Evolutionary conservation across 92 coral and sea anemone species (phyloP), one percentile per base, ranked within the genome.

Genomic region (Porites lobata): DNA sequence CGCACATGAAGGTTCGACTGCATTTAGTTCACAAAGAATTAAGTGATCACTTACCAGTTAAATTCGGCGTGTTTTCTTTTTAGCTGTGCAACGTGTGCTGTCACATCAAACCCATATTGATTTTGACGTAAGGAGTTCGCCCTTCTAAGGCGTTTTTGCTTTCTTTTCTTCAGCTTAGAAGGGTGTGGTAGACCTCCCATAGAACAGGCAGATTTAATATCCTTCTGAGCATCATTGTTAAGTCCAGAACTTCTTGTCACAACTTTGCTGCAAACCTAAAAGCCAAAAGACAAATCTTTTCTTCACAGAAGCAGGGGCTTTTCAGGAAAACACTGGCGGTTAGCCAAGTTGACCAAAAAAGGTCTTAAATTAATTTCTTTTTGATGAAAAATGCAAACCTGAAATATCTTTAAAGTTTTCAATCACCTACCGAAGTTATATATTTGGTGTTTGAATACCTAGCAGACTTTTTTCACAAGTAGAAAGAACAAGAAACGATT

Each of bases 11-110:
- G 47, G 47, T 38, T 38, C 47, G 47, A 10, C 15, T 56, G 3
- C 61, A 5, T 64, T 17, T 21, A 29, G 24, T 26, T 10, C 32
- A 18, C 12, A 9, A 32, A 21, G 51, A 69, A 14, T 70, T 50
- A 38, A 11, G 17, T 71, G 43, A 29, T 10, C 14, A 8, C 80
- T 47, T 86, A 93, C 96, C 96, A 93, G 77, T 90, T 93, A 59
- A 93, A 93, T 83, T 93, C 96, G 1, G 81, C 90, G 13, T 90
- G 91, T 54, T 93, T 93, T 65, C 96, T 72, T 67, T 83, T 79
- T 18, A 93, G 87, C 57, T 90, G 91, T 20, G 96, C 90, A 15
- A 93, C 87, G 77, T 93, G 96, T 50, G 96, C 87, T n/a, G 65
- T 84, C 9, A 93, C 93, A 53, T 93, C 96, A 70, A 90, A 77